A percentile compares a stretch with the other conserved stretches of the same genome.
These are phyloP conservation scores for Eupeodes corollae DNA, from an alignment of 1,140 invertebrate species.

Conservation along the genomic window DNA sequence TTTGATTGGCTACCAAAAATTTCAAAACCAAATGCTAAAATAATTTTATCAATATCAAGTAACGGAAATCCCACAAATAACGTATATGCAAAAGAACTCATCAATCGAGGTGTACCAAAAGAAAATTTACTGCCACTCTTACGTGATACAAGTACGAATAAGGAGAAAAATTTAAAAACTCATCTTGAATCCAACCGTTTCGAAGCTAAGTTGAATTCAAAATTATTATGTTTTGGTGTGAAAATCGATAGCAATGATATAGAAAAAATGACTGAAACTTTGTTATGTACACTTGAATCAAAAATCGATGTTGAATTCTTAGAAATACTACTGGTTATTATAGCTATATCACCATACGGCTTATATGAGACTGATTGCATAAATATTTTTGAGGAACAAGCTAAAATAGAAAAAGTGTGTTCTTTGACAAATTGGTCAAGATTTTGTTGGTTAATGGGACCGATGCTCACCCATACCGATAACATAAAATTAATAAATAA, in stretches of 20 bases:
- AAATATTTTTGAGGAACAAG: conserved; percentile 30
- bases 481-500: conserved; percentile 34
- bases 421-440: conserved; percentile 35
- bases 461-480: conserved; percentile 32
- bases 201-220: no score
- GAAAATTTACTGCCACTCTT: conserved; percentile 17
- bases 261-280: conserved; percentile 25
- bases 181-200: no score
- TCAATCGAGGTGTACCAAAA: conserved; percentile 23
- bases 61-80: conserved; percentile 7
- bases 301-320: conserved; percentile 27
- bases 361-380: conserved; percentile 32
- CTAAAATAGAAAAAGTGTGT: conserved; percentile 32
- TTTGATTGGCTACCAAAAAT: conserved; percentile 57
- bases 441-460: conserved; percentile 37
- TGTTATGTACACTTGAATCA: conserved; percentile 24
- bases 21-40: conserved; percentile 56
- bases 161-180: no score
- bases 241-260: conserved; percentile 21
- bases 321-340: conserved; percentile 28
- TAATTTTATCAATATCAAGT: conserved; percentile 55
- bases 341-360: conserved; percentile 28
- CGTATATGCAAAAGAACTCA: not conserved
- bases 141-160: not conserved
- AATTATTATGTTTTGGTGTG: no score